These are phyloP conservation scores for Lethrus apterus DNA, from an alignment of 1,140 invertebrate genomes.

Conservation along the genomic window DNA sequence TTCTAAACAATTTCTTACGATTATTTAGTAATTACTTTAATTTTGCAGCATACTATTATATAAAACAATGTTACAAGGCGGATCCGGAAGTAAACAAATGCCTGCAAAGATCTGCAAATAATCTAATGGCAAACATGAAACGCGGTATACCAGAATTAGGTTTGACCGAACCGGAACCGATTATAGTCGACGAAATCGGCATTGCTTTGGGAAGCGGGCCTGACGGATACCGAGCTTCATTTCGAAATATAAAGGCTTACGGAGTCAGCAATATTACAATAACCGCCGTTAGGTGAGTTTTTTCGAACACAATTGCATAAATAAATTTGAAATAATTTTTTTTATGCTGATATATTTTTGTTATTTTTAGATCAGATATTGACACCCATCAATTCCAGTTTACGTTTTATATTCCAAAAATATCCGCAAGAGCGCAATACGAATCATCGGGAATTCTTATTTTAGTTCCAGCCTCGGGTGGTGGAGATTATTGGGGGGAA, in stretches of 20 bases:
- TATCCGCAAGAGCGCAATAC: conserved; percentile 66
- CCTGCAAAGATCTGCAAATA: conserved; percentile 62
- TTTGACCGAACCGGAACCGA: conserved; percentile 61
- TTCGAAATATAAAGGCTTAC: conserved; percentile 67
- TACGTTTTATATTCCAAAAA: conserved; percentile 66
- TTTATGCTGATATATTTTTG: conserved; percentile 6
- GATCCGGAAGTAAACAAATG: conserved; percentile 66
- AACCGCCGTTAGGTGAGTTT: conserved; percentile 59
- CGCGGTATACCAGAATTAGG: conserved; percentile 57
- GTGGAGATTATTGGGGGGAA: conserved; percentile 80
- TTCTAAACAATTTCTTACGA: not conserved
- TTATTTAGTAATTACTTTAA: no score
- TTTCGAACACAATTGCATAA: no score
- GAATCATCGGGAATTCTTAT: conserved; percentile 69
- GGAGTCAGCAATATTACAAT: conserved; percentile 70
- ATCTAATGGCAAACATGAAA: conserved; percentile 58
- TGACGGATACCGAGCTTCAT: conserved; percentile 68
- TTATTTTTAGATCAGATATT: conserved; percentile 55
- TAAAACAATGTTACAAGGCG: conserved; percentile 58
- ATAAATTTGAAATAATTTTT: not conserved
- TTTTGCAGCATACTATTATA: conserved; percentile 47
- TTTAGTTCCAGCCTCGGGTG: conserved; percentile 68
- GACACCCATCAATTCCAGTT: conserved; percentile 71
- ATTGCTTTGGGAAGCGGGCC: conserved; percentile 67
- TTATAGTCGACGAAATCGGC: conserved; percentile 71